These are phyloP conservation scores for Conistra vaccinii DNA, from an alignment of 2,888 invertebrate species.

Conservation along the genomic window DNA sequence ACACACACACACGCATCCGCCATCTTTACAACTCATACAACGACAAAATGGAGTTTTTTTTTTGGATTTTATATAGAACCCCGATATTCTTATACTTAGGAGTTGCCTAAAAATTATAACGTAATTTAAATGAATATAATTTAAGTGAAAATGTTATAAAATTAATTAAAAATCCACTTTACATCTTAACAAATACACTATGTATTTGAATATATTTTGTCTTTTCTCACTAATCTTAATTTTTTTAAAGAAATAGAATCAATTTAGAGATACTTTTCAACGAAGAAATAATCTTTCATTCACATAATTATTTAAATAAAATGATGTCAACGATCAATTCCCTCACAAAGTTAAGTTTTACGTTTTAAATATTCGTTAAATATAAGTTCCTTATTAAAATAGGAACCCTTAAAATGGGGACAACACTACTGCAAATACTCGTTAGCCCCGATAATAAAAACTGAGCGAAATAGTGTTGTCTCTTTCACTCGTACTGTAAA, in stretches of 20 bases:
- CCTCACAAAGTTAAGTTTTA: slow-evolving; percentile 40
- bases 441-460: slow-evolving; percentile 40
- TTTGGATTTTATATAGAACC: slow-evolving; percentile 37
- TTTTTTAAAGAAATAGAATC: slow-evolving; percentile 35
- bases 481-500: slow-evolving; percentile 30
- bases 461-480: slow-evolving; percentile 43
- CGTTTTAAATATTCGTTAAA: slow-evolving; percentile 55
- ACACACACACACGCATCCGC: slow-evolving; percentile 36
- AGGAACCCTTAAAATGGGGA: slow-evolving; percentile 61
- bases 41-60: slow-evolving; percentile 20
- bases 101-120: slow-evolving; percentile 31
- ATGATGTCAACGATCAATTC: slow-evolving; percentile 54
- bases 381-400: slow-evolving; percentile 57
- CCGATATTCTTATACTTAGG: slow-evolving; percentile 38
- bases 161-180: slow-evolving; percentile 24
- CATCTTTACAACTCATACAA: slow-evolving; percentile 32
- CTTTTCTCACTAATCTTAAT: slow-evolving; percentile 35
- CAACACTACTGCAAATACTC: slow-evolving; percentile 51
- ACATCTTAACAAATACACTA: slow-evolving; percentile 26
- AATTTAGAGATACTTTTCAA: slow-evolving; percentile 39
- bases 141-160: slow-evolving; percentile 14
- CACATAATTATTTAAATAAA: slow-evolving; percentile 22
- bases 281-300: slow-evolving; percentile 26
- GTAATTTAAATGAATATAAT: slow-evolving; percentile 33
- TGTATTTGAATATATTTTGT: slow-evolving; percentile 34